Percentiles rank a stretch among this genome's conserved stretches.
These are phyloP conservation scores for Pygoscelis antarcticus DNA, from an alignment of 2,113 vertebrate genomes.

Conservation along the genomic window DNA sequence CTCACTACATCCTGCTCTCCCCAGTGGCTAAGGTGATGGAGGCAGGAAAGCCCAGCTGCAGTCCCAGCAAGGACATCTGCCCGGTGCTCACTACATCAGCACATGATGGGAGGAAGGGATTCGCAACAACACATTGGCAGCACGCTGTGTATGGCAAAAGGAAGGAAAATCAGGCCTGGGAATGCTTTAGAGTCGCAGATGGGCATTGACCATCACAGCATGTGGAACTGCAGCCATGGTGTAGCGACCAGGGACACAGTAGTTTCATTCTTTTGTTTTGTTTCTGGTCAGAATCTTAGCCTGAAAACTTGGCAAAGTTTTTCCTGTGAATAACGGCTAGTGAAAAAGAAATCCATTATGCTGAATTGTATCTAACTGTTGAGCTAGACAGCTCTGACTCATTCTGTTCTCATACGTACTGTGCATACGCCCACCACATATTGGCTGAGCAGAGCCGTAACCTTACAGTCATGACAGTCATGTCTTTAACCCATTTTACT, in stretches of 20 bases:
- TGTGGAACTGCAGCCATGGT: not conserved
- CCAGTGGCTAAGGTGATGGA: not conserved
- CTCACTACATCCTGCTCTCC: rapidly evolving
- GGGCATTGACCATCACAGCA: not conserved
- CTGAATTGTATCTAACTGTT: not conserved
- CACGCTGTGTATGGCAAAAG: rapidly evolving
- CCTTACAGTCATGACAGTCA: not conserved
- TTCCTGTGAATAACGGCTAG: not conserved
- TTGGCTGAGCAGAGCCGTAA: not conserved
- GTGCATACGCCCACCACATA: rapidly evolving
- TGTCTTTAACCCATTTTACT: not conserved
- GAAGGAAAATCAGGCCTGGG: not conserved
- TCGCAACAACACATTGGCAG: not conserved
- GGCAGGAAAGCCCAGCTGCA: not conserved
- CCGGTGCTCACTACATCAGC: not conserved
- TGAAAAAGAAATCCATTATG: not conserved
- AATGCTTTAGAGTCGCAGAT: not conserved
- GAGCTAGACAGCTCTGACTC: slow-evolving; percentile 21
- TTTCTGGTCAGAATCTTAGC: not conserved
- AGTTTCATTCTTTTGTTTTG: not conserved
- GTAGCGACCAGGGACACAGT: not conserved
- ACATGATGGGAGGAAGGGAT: rapidly evolving
- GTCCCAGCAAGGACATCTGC: not conserved
- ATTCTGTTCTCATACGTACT: not conserved
- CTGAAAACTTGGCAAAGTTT: not conserved